Evolutionary conservation across 2,888 invertebrate genomes (phyloP), one percentile per base, ranked within the genome.

Genomic region (Orthosia gothica): DNA sequence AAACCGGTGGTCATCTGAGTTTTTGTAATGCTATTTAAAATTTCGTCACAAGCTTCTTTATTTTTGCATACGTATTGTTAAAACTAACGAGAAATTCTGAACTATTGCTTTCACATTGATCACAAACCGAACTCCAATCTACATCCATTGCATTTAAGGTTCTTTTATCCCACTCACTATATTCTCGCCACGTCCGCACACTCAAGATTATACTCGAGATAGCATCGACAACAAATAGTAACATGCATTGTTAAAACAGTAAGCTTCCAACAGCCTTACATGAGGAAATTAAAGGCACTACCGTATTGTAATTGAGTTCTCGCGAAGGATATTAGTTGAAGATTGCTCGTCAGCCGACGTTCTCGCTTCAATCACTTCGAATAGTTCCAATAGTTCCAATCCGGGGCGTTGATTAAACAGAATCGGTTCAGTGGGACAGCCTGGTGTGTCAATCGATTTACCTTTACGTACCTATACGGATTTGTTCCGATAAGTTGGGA

Each of bases 311-410:
- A 96, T 96, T 92, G 94, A 95, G 95, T 96, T 96, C 92, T 90
- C 91, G 91, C 89, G 91, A 93, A 95, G 96, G 96, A 96, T 96
- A 96, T 96, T 96, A 95, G 93, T 92, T 85, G 94, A 96, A 96
- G 96, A 96, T 96, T 96, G 96, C 95, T 96, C 95, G 95, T 95
- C 95, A 95, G 92, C 91, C 91, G 90, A 91, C 90, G 93, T 94
- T 93, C 92, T 93, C 94, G 92, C 89, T 93, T 90, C 93, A 93
- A 94, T 95, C 93, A 92, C 93, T 91, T 91, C 91, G 89, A 91
- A 94, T 93, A 93, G 92, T 93, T 93, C 91, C 91, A 94, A 94
- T 93, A 92, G 94, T 92, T 93, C 92, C 93, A 92, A 92, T 92
- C 88, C 89, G 89, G 85, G 90, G 89, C 92, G 94, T 95, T 95